phyloP scores from a whole-genome alignment of 2,113 vertebrate species.

The Proteles cristata region DNA sequence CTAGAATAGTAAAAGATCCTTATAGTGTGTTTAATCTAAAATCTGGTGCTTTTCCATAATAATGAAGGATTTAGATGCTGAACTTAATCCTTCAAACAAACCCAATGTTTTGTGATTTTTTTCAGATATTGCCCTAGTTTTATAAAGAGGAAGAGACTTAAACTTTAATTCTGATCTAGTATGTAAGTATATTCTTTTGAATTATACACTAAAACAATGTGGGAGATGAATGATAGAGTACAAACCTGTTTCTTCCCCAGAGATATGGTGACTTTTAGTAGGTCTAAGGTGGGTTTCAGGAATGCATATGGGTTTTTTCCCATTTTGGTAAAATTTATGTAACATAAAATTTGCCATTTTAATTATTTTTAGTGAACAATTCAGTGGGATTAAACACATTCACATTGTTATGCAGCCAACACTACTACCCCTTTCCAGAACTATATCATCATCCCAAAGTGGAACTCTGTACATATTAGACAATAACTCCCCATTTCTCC shows the following conservation, averaged over 20 bases:
- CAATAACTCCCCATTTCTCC: not conserved
- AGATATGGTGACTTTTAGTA: not conserved
- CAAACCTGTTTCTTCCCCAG: not conserved
- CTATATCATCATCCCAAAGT: not conserved
- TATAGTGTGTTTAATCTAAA: slow-evolving; percentile 40
- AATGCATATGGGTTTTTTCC: not conserved
- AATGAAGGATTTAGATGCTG: slow-evolving; percentile 48
- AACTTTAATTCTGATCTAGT: not conserved
- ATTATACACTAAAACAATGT: not conserved
- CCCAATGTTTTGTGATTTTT: slow-evolving; percentile 22
- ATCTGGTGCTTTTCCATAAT: slow-evolving; percentile 65
- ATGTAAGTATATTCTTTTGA: not conserved
- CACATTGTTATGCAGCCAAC: too few species aligned
- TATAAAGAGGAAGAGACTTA: not conserved
- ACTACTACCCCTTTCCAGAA: not conserved
- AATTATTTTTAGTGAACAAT: not conserved
- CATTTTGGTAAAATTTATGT: not conserved
- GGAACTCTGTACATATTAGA: not conserved
- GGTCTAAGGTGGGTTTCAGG: not conserved
- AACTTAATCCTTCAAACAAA: slow-evolving; percentile 57
- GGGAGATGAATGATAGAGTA: not conserved
- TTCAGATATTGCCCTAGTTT: not conserved
- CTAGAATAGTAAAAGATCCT: slow-evolving; percentile 31
- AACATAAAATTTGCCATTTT: not conserved
- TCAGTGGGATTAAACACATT: not conserved